Evolutionary conservation across 2,113 vertebrate genomes (phyloP).

Genomic region (Tautogolabrus adspersus): DNA sequence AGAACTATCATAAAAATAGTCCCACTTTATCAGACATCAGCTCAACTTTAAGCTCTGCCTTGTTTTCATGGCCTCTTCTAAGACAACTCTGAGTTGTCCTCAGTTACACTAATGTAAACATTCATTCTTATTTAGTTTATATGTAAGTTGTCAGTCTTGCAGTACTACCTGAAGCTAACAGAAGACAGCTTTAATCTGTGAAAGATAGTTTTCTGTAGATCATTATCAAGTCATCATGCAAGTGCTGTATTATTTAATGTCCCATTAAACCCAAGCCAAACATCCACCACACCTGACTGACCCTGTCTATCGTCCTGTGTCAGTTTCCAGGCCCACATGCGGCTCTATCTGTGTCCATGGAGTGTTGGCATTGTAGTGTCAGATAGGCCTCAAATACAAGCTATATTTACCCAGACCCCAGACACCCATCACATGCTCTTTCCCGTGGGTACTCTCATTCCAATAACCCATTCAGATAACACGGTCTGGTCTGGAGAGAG

Average conservation of each 20-base stretch:
- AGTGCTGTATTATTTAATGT: neutral
- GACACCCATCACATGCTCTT: slow-evolving; percentile 39
- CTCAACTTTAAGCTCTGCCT: slow-evolving; percentile 20
- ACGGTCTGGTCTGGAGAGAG: slow-evolving; percentile 28
- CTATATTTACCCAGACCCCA: slow-evolving; percentile 65
- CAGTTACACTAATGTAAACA: neutral
- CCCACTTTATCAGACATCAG: slow-evolving; percentile 43
- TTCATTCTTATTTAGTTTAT: too few relatives aligned
- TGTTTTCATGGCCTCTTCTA: neutral
- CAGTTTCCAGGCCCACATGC: neutral
- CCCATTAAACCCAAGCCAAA: neutral
- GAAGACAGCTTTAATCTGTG: too few relatives aligned
- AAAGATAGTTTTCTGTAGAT: too few relatives aligned
- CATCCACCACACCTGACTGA: slow-evolving; percentile 4
- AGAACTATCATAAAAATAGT: slow-evolving; percentile 49
- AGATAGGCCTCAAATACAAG: slow-evolving; percentile 57
- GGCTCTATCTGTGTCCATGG: slow-evolving; percentile 46
- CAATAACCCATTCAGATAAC: slow-evolving; percentile 55
- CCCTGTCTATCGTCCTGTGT: neutral
- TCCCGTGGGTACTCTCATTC: slow-evolving; percentile 16
- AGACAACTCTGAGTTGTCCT: neutral
- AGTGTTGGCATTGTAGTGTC: slow-evolving; percentile 47
- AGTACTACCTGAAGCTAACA: neutral
- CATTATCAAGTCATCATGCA: neutral
- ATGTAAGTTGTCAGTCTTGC: neutral